phyloP scores from a whole-genome alignment of 2,797 vertebrate species.

The Arctocebus calabarensis region DNA sequence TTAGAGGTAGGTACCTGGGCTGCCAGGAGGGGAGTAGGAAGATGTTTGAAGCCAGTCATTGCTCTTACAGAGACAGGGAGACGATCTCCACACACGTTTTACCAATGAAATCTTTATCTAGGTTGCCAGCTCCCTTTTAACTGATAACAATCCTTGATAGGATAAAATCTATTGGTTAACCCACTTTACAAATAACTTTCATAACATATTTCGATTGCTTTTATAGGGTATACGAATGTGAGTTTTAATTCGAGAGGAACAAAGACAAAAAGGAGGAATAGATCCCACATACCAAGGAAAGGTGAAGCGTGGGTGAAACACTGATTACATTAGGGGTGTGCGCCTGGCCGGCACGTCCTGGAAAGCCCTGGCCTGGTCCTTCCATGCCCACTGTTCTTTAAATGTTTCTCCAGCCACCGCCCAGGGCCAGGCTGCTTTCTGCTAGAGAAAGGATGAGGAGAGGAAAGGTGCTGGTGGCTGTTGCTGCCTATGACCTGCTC shows the following conservation, averaged over 20 bases:
- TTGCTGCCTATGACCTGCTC: background rate
- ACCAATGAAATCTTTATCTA: background rate
- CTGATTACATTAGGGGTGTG: too few species aligned
- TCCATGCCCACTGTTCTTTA: fast-evolving
- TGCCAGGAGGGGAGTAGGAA: background rate
- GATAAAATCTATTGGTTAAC: background rate
- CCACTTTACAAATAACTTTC: background rate
- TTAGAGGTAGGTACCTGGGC: background rate
- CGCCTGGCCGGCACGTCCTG: too few species aligned
- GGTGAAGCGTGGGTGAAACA: fast-evolving
- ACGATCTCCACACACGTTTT: background rate
- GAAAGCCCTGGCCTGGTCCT: background rate
- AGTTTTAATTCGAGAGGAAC: background rate
- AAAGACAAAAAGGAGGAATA: background rate
- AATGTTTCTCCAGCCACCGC: background rate
- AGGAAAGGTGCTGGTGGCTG: fast-evolving
- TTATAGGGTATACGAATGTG: background rate
- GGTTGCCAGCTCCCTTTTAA: background rate
- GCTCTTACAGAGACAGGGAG: background rate
- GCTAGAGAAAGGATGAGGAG: too few species aligned
- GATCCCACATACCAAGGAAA: background rate
- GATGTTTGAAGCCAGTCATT: background rate
- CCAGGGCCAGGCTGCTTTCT: background rate
- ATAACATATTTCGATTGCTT: background rate
- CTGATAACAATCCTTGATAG: too few species aligned